Conservation (phyloP, 2,797 vertebrate genomes). For the Hyperoplus immaculatus region DNA sequence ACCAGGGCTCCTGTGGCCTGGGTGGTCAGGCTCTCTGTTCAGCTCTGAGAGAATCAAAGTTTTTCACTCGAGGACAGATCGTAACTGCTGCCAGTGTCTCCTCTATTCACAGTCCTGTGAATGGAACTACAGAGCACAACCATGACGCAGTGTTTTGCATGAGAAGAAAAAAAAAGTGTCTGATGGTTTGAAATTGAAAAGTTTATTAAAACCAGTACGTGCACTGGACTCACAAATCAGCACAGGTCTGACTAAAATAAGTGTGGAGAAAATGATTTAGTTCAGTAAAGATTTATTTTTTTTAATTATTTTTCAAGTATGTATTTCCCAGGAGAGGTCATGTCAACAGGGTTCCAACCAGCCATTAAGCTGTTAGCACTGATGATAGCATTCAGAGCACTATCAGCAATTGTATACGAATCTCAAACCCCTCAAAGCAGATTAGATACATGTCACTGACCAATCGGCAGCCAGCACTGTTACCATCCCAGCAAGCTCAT, state of each 20-base stretch:
- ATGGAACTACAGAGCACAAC: slow-evolving; percentile 35
- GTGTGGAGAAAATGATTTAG: neutral
- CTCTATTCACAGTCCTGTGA: slow-evolving; percentile 40
- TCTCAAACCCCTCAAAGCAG: slow-evolving; percentile 29
- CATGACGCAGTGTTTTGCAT: slow-evolving; percentile 37
- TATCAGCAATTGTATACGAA: slow-evolving; percentile 13
- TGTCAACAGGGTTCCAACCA: neutral
- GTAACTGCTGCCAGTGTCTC: slow-evolving; percentile 24
- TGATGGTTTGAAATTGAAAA: slow-evolving; percentile 11
- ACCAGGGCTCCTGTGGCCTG: slow-evolving; percentile 43
- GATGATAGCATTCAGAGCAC: slow-evolving; percentile 24
- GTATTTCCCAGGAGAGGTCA: neutral
- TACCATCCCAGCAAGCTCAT: slow-evolving; percentile 36
- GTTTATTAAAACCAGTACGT: neutral
- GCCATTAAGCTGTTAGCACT: slow-evolving; percentile 31
- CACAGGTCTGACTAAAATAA: neutral
- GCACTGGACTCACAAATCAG: neutral
- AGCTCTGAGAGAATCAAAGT: slow-evolving; percentile 53
- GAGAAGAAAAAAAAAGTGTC: neutral
- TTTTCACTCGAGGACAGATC: slow-evolving; percentile 34
- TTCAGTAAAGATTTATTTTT: neutral
- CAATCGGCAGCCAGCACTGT: slow-evolving; percentile 11
- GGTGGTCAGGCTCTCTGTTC: slow-evolving; percentile 51
- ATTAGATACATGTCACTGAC: slow-evolving; percentile 28
- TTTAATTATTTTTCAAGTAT: no score